Evolutionary conservation across 2,888 invertebrate species (phyloP), one percentile per base, ranked within the genome.

Genomic region (Acrocera orbiculus): DNA sequence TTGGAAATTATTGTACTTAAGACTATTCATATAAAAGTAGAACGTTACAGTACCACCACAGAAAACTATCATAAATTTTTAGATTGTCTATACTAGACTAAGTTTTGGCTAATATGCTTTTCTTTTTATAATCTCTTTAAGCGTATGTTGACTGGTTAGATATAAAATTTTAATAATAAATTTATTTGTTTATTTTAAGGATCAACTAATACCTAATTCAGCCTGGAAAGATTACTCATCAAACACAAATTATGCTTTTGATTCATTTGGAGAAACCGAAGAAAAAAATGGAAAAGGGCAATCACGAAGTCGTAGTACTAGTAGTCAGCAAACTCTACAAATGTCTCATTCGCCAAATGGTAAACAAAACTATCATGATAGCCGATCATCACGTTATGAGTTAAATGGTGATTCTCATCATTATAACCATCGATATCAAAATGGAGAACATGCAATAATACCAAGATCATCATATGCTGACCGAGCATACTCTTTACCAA

Each of bases 151-250:
- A n/a, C n/a, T n/a, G n/a, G n/a, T n/a, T n/a, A n/a, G n/a, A n/a
- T n/a, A n/a, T n/a, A n/a, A n/a, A n/a, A n/a, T n/a, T n/a, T n/a
- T n/a, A n/a, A n/a, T n/a, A n/a, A n/a, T n/a, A n/a, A n/a, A n/a
- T n/a, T n/a, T n/a, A n/a, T n/a, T n/a, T n/a, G n/a, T 19, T 2
- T 19, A 27, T 44, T 54, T 61, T 16, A 66, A 86, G 83, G 83
- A 83, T 47, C 80, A 78, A 46, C 62, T 86, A 30, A 80, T 86
- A 45, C 77, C 79, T 15, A 79, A 74, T 54, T 75, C 80, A 13
- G 82, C 83, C 1, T 89, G 89, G 87, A 83, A 83, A 53, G 87
- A 87, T 52, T 87, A 86, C 54, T 74, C 80, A 0, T 65, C 75
- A 2, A 83, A 81, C 57, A 85, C 83, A 0, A 89, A 87, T 60